Evolutionary conservation across 2,797 vertebrate genomes (phyloP).

Genomic region (Notolabrus celidotus): DNA sequence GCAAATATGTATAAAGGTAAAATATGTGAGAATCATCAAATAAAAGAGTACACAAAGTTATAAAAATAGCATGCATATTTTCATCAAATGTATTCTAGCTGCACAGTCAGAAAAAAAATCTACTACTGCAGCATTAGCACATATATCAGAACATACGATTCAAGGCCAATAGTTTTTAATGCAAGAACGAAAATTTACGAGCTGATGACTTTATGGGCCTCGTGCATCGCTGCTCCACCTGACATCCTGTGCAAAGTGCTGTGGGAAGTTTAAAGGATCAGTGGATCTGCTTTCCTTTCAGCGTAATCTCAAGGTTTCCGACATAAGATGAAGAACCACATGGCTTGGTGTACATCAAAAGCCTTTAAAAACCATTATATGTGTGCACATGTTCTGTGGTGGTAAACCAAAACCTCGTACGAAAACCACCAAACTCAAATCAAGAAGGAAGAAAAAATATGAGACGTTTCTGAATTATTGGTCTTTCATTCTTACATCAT

Average conservation of each 20-base stretch:
- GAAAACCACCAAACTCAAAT: slow-evolving; percentile 41
- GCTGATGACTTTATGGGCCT: slow-evolving; percentile 55
- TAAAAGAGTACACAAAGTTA: background rate
- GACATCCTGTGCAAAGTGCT: slow-evolving; percentile 23
- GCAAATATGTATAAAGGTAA: too few species aligned
- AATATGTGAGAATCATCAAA: background rate
- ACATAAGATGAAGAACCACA: slow-evolving; percentile 24
- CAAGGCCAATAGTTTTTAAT: slow-evolving; percentile 37
- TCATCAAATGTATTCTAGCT: background rate
- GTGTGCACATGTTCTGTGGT: background rate
- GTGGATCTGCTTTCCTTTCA: slow-evolving; percentile 47
- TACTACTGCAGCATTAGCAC: background rate
- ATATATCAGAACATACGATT: slow-evolving; percentile 16
- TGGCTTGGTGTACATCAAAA: slow-evolving; percentile 39
- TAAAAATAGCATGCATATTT: background rate
- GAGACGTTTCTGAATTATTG: slow-evolving; percentile 32
- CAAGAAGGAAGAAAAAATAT: slow-evolving; percentile 38
- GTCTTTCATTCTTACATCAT: slow-evolving; percentile 60
- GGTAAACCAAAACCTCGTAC: slow-evolving; percentile 42
- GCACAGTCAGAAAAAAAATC: background rate
- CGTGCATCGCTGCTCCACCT: slow-evolving; percentile 36
- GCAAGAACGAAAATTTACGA: slow-evolving; percentile 46
- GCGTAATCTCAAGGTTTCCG: slow-evolving; percentile 32
- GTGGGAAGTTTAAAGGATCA: slow-evolving; percentile 35
- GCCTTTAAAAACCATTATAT: slow-evolving; percentile 23